Conservation (phyloP, 2,113 vertebrate genomes). For the Lota lota region DNA sequence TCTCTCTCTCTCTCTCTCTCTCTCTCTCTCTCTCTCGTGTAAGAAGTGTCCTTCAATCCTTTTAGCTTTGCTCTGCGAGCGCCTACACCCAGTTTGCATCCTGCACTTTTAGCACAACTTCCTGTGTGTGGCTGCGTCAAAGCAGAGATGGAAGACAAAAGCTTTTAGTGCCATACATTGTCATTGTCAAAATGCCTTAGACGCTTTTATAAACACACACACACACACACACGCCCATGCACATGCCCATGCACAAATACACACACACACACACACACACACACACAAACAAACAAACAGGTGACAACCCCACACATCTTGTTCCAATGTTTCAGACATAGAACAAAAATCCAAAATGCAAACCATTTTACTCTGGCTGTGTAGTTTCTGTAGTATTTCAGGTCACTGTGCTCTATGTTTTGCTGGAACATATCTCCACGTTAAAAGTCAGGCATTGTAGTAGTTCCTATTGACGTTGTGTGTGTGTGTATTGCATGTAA, state of each 20-base stretch:
- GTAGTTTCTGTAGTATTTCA: too few relatives aligned
- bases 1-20: background rate
- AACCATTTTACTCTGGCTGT: too few relatives aligned
- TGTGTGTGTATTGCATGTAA: too few relatives aligned
- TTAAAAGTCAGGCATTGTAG: too few relatives aligned
- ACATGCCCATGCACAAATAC: conserved; percentile 2
- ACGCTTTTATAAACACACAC: conserved; percentile 22
- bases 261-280: background rate
- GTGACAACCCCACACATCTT: too few relatives aligned
- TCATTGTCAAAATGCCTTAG: conserved; percentile 61
- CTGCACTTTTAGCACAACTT: conserved; percentile 56
- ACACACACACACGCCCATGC: conserved; percentile 11
- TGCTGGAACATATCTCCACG: too few relatives aligned
- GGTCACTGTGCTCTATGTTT: too few relatives aligned
- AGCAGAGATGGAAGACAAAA: conserved; percentile 57
- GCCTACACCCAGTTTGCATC: conserved; percentile 53
- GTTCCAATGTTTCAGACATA: too few relatives aligned
- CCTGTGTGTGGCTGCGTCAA: conserved; percentile 39
- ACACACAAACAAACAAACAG: background rate
- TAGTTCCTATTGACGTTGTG: too few relatives aligned
- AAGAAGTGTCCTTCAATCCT: conserved; percentile 48
- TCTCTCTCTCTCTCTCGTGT: conserved; percentile 7
- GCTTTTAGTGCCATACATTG: conserved; percentile 64
- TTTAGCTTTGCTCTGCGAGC: conserved; percentile 45
- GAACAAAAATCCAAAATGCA: too few relatives aligned